A percentile compares a stretch with the other conserved stretches of the same genome.
These are phyloP conservation scores for Gadopsis marmoratus DNA, from an alignment of 2,797 vertebrate species.

Conservation along the genomic window DNA sequence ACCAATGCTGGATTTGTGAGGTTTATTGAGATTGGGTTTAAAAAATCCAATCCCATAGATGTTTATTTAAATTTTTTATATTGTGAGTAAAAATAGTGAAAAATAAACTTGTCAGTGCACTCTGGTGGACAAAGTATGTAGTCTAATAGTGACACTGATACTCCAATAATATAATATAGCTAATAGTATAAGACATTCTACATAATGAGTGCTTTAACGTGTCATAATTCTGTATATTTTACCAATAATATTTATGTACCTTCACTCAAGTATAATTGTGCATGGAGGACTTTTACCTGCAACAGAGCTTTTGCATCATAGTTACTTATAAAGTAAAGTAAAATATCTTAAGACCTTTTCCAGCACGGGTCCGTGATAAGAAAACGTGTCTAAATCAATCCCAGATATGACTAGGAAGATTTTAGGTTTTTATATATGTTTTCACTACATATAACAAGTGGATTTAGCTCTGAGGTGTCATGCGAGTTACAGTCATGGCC, in stretches of 20 bases:
- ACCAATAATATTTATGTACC: neutral
- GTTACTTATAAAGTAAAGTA: neutral
- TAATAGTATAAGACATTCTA: neutral
- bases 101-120: too few species aligned
- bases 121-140: too few species aligned
- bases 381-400: neutral
- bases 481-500: neutral
- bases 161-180: neutral
- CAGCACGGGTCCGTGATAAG: neutral
- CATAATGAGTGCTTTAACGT: neutral
- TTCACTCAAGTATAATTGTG: neutral
- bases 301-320: conserved; percentile 1
- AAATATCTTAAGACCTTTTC: neutral
- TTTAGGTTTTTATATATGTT: neutral
- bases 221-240: neutral
- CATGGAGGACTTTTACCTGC: neutral
- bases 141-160: neutral
- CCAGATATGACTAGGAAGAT: neutral
- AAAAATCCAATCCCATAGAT: neutral
- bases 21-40: neutral
- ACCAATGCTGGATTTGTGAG: neutral
- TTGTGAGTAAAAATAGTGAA: too few species aligned
- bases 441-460: neutral
- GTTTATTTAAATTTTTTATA: too few species aligned
- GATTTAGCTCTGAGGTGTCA: neutral